These are phyloP conservation scores for Stenurella melanura DNA, from an alignment of 2,888 invertebrate genomes.

Conservation along the genomic window DNA sequence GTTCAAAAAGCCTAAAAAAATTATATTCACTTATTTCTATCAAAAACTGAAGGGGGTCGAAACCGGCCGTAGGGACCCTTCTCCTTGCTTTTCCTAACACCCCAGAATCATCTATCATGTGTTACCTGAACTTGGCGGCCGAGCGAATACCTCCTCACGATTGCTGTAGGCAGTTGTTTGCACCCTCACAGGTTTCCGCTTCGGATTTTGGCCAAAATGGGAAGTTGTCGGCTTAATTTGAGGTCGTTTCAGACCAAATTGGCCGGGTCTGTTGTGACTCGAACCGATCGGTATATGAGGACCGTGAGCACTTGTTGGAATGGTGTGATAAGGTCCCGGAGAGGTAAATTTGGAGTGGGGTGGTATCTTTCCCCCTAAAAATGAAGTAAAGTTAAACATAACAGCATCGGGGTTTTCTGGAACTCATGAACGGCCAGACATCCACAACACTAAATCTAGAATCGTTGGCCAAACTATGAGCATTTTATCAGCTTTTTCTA, in stretches of 20 bases:
- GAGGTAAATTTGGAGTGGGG: slow-evolving; percentile 45
- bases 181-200: slow-evolving; percentile 62
- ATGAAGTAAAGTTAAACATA: too few species aligned
- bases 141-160: slow-evolving; percentile 69
- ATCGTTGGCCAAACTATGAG: too few species aligned
- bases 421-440: too few species aligned
- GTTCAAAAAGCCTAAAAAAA: too few species aligned
- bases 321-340: slow-evolving; percentile 45
- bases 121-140: slow-evolving; percentile 59
- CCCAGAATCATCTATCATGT: background rate
- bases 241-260: slow-evolving; percentile 31
- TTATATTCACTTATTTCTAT: too few species aligned
- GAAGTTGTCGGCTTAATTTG: slow-evolving; percentile 33
- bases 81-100: too few species aligned
- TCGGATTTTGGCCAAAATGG: slow-evolving; percentile 42
- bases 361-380: slow-evolving; percentile 40
- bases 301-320: slow-evolving; percentile 47
- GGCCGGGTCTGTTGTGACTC: slow-evolving; percentile 31
- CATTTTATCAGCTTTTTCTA: too few species aligned
- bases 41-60: too few species aligned
- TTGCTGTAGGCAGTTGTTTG: slow-evolving; percentile 63
- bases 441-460: too few species aligned
- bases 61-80: too few species aligned
- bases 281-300: slow-evolving; percentile 56
- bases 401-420: too few species aligned